Percentiles rank a stretch among this genome's conserved stretches.
These are phyloP conservation scores for Campylorhamphus procurvoides DNA, from an alignment of 2,113 vertebrate genomes.

Conservation along the genomic window DNA sequence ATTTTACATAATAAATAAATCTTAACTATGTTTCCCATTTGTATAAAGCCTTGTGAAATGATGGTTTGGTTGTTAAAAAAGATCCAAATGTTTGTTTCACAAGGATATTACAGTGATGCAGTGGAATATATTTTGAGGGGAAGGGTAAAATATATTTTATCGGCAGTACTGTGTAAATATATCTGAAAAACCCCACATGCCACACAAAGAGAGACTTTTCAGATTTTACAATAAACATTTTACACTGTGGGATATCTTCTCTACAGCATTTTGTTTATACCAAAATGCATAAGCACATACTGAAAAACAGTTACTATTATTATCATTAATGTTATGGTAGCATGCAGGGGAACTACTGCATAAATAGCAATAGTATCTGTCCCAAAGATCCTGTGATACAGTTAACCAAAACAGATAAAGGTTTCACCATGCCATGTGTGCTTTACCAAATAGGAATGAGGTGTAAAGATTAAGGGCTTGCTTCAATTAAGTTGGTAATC, in stretches of 20 bases:
- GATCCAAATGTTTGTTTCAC: constrained; percentile 46
- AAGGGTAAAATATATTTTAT: constrained; percentile 29
- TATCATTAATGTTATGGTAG: not conserved
- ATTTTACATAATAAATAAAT: constrained; percentile 70
- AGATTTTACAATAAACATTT: not conserved
- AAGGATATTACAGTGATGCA: constrained; percentile 22
- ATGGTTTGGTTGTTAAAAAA: not conserved
- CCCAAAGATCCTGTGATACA: not conserved
- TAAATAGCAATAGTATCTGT: not conserved
- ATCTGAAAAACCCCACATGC: not conserved
- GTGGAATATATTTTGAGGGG: constrained; percentile 3
- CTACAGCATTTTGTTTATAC: not conserved
- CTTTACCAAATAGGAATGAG: not conserved
- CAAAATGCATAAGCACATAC: not conserved
- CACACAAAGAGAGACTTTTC: not conserved
- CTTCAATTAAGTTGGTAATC: not conserved
- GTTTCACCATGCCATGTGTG: not conserved
- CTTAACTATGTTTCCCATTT: constrained; percentile 38
- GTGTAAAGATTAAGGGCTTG: not conserved
- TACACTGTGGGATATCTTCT: not conserved
- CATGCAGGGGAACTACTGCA: not conserved
- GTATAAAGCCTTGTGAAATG: constrained; percentile 24
- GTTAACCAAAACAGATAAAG: not conserved
- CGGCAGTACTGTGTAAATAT: not conserved
- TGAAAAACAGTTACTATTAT: not conserved